Base-by-base conservation (phyloP, 2,888 invertebrate genomes). In the Drosophila colorata region DNA sequence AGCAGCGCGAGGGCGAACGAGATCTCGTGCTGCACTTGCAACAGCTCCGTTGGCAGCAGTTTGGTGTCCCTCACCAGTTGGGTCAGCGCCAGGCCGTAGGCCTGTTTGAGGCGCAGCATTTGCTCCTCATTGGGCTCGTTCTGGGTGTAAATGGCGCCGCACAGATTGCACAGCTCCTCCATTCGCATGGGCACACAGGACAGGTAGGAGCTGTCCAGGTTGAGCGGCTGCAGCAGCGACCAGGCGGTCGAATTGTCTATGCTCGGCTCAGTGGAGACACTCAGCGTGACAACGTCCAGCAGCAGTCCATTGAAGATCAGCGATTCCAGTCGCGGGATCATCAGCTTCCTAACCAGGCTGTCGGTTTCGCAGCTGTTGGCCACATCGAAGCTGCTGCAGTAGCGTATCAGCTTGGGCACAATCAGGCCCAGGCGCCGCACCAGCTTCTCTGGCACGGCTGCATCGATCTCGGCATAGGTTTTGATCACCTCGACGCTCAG, bases 261-360 rank as follows among this genome's bases (percentile, higher is more conserved):
- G 0, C n/a, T 16, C 0, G 43, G 16, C 11, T 70, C 20, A 0
- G 8, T 31, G 0, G 13, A 14, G 2, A 58, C 6, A 33, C 80
- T 81, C 11, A 72, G 57, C 5, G 25, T 14, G 0, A 69, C 35
- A 0, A 70, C 57, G 37, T 88, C 78, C 41, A 86, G 78, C 48
- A 91, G 60, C 5, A 89, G 59, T 9, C 78, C 88, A 31, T 83
- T 78, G 3, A 89, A 63, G 0, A 90, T 65, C 3, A 90, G 41
- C 9, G 89, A 88, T 18, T 88, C 75, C 0, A 91, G 66, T 3
- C 91, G 90, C 3, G 87, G 81, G 11, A 86, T 66, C 14, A 72
- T 68, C 4, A 85, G 74, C n/a, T 74, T 0, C 0, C 49, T 53
- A 8, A 35, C 43, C 16, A 81, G 6, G 5, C 14, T 16, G 1